Evolutionary conservation across 2,888 invertebrate species (phyloP).

Genomic region (Nemoura dubitans): DNA sequence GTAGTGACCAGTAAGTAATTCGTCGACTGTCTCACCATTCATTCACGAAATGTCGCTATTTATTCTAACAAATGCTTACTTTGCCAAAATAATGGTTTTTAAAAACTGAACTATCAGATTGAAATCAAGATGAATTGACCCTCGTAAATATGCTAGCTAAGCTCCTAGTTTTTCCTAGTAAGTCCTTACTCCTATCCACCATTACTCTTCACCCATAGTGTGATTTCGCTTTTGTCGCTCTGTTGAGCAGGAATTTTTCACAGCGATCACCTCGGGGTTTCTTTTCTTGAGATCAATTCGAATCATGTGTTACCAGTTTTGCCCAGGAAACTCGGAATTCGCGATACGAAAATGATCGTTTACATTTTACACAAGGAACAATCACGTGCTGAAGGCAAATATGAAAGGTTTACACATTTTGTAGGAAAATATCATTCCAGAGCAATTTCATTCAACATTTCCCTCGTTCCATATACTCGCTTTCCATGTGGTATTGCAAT

Average conservation of each 20-base stretch:
- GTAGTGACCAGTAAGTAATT: not conserved
- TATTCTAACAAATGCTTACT: not conserved
- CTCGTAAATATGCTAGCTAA: conserved; percentile 15
- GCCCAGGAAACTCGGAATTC: not conserved
- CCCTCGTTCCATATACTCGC: not conserved
- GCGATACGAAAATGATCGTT: not conserved
- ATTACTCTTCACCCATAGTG: not conserved
- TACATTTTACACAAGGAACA: not conserved
- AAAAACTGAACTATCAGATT: conserved; percentile 26
- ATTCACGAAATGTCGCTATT: not conserved
- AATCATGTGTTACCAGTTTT: not conserved
- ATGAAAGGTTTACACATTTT: not conserved
- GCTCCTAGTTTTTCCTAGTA: not conserved
- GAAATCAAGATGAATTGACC: conserved; percentile 29
- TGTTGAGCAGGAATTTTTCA: not conserved
- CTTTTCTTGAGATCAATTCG: not conserved
- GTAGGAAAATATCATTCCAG: not conserved
- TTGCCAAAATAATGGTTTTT: conserved; percentile 14
- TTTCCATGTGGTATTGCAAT: not conserved
- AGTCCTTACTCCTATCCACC: not conserved
- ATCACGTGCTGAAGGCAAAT: not conserved
- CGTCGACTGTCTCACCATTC: not conserved
- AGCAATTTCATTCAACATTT: conserved; percentile 22
- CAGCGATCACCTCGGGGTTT: not conserved
- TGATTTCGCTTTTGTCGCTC: not conserved